phyloP scores from a whole-genome alignment of 2,888 invertebrate genomes.

The Halictus ligatus region DNA sequence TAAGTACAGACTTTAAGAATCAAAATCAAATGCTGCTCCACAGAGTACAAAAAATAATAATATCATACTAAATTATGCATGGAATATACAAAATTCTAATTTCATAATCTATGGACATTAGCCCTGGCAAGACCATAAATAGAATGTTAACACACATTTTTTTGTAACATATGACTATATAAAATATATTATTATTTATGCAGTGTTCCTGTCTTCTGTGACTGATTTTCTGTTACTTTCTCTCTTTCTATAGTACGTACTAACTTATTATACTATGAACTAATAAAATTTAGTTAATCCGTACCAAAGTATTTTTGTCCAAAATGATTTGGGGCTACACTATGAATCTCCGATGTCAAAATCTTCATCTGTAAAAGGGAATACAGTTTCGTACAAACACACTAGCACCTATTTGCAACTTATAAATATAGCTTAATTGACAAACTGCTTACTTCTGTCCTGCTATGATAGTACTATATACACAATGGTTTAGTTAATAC shows the following conservation, averaged over 20 bases:
- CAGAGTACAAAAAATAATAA: not conserved
- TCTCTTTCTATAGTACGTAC: slow-evolving; percentile 41
- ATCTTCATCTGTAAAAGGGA: slow-evolving; percentile 90
- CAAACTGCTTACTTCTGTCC: slow-evolving; percentile 15
- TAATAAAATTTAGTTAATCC: slow-evolving; percentile 87
- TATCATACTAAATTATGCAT: slow-evolving; percentile 11
- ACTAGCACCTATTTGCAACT: slow-evolving; percentile 1
- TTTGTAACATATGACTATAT: not conserved
- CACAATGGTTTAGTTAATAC: slow-evolving; percentile 3
- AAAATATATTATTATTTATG: slow-evolving; percentile 6
- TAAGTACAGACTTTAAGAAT: not conserved
- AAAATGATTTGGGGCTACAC: slow-evolving; percentile 98
- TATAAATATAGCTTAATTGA: slow-evolving; percentile 16
- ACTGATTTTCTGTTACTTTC: slow-evolving; percentile 62
- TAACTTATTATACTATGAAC: slow-evolving; percentile 57
- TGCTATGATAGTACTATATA: slow-evolving; percentile 14
- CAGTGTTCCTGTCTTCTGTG: slow-evolving; percentile 57
- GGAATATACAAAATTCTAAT: slow-evolving; percentile 6
- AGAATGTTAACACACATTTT: not conserved
- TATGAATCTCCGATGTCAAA: slow-evolving; percentile 97
- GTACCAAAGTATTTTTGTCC: slow-evolving; percentile 99
- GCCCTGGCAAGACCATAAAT: slow-evolving; percentile 26
- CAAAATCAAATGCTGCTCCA: slow-evolving; percentile 6
- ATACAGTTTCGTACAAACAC: slow-evolving; percentile 33
- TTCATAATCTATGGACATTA: not conserved